These are phyloP conservation scores for Herpailurus yagouaroundi DNA, from an alignment of 2,113 vertebrate species.

Conservation along the genomic window DNA sequence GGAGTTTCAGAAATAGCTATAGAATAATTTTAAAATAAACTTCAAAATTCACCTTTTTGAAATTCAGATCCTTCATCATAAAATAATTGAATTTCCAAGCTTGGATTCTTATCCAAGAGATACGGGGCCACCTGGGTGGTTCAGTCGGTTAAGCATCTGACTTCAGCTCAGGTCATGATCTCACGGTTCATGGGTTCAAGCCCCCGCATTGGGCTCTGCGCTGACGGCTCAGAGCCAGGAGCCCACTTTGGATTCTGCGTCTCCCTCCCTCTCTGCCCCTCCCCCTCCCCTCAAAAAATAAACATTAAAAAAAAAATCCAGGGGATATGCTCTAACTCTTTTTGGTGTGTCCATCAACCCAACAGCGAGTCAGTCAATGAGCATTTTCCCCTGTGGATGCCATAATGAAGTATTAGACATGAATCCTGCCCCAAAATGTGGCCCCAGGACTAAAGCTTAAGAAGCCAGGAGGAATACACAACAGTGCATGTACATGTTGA, in stretches of 20 bases:
- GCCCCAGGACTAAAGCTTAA: neutral
- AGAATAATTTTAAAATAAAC: constrained; percentile 30
- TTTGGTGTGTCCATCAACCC: neutral
- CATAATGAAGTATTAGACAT: neutral
- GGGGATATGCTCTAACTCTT: neutral
- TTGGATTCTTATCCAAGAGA: neutral
- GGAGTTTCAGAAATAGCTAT: constrained; percentile 32
- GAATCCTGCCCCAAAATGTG: neutral
- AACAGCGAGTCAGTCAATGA: neutral
- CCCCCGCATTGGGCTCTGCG: too few relatives aligned
- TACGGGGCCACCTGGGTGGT: too few relatives aligned
- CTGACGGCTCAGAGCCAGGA: too few relatives aligned
- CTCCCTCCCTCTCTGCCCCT: too few relatives aligned
- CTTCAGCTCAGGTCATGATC: too few relatives aligned
- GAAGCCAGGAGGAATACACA: fast-evolving
- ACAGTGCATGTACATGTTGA: fast-evolving
- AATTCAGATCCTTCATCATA: constrained; percentile 32
- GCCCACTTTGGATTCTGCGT: too few relatives aligned
- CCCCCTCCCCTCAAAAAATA: too few relatives aligned
- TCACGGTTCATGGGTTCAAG: too few relatives aligned
- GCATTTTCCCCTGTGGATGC: neutral
- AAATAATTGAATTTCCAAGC: constrained; percentile 2
- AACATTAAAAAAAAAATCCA: neutral
- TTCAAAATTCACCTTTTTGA: neutral
- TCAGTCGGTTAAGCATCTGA: too few relatives aligned